Evolutionary conservation across 2,113 vertebrate species (phyloP).

Genomic region (Peucedramus taeniatus): DNA sequence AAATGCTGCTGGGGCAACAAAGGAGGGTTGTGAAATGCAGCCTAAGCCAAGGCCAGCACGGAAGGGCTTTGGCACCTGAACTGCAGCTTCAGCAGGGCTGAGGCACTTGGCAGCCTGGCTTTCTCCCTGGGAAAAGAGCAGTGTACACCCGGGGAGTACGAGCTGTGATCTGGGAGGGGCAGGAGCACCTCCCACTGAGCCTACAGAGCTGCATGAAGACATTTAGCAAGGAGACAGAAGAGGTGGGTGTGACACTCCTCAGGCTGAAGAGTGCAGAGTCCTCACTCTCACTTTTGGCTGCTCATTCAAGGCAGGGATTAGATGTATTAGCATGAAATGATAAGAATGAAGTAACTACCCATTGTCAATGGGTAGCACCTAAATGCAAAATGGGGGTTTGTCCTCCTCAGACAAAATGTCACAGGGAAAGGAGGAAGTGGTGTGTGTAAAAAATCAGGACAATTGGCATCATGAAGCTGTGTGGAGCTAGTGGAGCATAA

Average conservation of each 20-base stretch:
- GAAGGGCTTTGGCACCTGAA: background rate
- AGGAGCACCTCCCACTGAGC: background rate
- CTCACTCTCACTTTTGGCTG: background rate
- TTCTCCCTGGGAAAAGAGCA: background rate
- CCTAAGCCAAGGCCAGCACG: rapidly evolving
- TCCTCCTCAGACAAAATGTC: background rate
- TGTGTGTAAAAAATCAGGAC: background rate
- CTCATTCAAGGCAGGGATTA: background rate
- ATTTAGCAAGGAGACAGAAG: background rate
- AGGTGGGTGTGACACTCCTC: background rate
- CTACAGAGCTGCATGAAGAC: background rate
- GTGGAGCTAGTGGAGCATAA: background rate
- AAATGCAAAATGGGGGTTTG: background rate
- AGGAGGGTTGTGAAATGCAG: background rate
- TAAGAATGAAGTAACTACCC: background rate
- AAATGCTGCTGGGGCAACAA: background rate
- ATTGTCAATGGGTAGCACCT: background rate
- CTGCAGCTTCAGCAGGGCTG: background rate
- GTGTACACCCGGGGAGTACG: rapidly evolving
- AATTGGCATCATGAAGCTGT: background rate
- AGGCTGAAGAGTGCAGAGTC: background rate
- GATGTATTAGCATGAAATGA: background rate
- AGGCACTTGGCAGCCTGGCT: background rate
- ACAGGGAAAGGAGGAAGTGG: background rate
- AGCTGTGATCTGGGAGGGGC: background rate